Percentiles rank a stretch among this genome's conserved stretches.
Evolutionary conservation across 2,888 invertebrate genomes (phyloP).

Genomic region (Diachrysia chrysitis): DNA sequence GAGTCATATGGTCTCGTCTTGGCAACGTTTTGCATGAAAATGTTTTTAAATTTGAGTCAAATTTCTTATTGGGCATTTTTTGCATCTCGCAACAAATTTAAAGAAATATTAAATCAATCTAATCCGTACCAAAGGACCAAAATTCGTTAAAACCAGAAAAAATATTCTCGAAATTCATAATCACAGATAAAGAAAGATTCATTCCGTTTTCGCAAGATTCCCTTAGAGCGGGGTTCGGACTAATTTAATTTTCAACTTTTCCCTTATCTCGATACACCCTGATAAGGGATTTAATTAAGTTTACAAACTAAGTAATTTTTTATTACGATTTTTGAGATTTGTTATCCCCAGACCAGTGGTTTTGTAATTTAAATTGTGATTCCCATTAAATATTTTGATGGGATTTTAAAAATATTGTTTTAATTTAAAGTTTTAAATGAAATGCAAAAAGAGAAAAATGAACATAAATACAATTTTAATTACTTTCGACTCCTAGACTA

Average conservation of each 20-base stretch:
- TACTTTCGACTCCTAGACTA: not conserved
- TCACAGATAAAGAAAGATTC: slow-evolving; percentile 58
- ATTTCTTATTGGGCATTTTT: not conserved
- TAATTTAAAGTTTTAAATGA: slow-evolving; percentile 5
- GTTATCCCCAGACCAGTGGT: slow-evolving; percentile 39
- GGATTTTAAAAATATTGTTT: not conserved
- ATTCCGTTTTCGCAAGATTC: slow-evolving; percentile 43
- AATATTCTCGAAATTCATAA: slow-evolving; percentile 42
- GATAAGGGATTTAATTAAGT: slow-evolving; percentile 62
- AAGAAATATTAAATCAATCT: not conserved
- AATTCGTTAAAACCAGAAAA: slow-evolving; percentile 3
- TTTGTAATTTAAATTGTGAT: slow-evolving; percentile 45
- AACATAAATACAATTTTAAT: too few relatives aligned
- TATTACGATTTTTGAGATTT: slow-evolving; percentile 47
- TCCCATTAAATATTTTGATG: slow-evolving; percentile 18
- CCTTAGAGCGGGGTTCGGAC: slow-evolving; percentile 30
- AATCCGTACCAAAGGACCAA: not conserved
- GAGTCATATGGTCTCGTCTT: too few relatives aligned
- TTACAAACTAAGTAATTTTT: slow-evolving; percentile 56
- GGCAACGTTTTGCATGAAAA: too few relatives aligned
- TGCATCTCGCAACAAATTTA: not conserved
- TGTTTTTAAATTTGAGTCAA: too few relatives aligned
- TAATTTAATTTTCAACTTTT: slow-evolving; percentile 62
- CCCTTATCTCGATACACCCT: slow-evolving; percentile 58
- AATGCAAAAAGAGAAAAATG: not conserved